Evolutionary conservation across 64 coral and sea anemone genomes (phyloP).

Genomic region (Dendronephthya gigantea): DNA sequence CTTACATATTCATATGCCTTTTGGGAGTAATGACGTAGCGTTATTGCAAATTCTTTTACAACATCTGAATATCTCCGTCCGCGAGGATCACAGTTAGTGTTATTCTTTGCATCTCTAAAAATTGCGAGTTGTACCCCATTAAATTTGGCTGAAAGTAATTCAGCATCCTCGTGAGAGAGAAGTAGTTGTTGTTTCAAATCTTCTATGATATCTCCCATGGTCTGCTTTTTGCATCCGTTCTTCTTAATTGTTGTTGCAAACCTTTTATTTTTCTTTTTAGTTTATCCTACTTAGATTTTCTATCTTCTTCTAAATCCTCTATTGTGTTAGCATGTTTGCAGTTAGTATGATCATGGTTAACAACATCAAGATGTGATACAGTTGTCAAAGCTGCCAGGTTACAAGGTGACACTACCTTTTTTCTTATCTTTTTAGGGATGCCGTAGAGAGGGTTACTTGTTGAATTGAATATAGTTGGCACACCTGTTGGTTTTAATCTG

Average conservation of each 20-base stretch:
- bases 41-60: not conserved
- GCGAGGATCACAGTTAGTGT: not conserved
- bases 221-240: not conserved
- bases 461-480: not conserved
- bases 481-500: not conserved
- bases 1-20: not conserved
- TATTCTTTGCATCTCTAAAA: not conserved
- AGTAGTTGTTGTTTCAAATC: not conserved
- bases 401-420: not conserved
- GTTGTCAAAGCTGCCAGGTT: not conserved
- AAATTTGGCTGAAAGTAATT: not conserved
- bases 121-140: not conserved
- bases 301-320: no score
- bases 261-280: not conserved
- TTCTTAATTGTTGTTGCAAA: not conserved
- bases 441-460: no score
- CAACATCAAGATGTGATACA: not conserved
- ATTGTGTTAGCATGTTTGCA: no score
- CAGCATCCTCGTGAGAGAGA: not conserved
- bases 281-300: no score
- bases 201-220: not conserved
- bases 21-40: not conserved
- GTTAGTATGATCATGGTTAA: not conserved
- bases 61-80: not conserved
- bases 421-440: not conserved